These are phyloP conservation scores for Napeogenes inachia DNA, from an alignment of 2,888 invertebrate genomes.

Conservation along the genomic window DNA sequence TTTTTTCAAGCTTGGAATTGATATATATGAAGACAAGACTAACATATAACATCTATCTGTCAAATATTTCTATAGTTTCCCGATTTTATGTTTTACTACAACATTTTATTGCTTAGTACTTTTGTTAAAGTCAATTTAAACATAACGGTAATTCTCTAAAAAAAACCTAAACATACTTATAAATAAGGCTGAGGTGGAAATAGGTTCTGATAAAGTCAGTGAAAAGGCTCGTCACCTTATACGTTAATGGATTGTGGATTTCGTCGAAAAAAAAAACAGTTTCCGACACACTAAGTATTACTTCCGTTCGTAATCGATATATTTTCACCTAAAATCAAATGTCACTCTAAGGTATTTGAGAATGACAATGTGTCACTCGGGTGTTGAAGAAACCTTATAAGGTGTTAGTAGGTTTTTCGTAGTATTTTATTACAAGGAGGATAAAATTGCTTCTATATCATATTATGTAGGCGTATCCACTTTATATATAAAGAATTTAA, in stretches of 20 bases:
- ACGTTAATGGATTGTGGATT: slow-evolving; percentile 64
- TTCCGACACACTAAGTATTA: slow-evolving; percentile 69
- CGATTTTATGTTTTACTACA: too few species aligned
- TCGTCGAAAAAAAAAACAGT: slow-evolving; percentile 64
- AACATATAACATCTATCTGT: too few species aligned
- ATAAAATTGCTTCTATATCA: slow-evolving; percentile 12
- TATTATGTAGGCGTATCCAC: slow-evolving; percentile 1
- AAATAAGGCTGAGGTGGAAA: slow-evolving; percentile 5
- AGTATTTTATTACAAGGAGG: slow-evolving; percentile 17
- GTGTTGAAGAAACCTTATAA: slow-evolving; percentile 47
- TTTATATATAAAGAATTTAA: too few species aligned
- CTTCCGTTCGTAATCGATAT: slow-evolving; percentile 73
- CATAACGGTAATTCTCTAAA: too few species aligned
- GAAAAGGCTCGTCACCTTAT: slow-evolving; percentile 48
- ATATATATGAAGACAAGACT: too few species aligned
- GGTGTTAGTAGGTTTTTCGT: slow-evolving; percentile 8
- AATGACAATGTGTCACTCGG: slow-evolving; percentile 41
- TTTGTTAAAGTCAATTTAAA: slow-evolving; percentile 1
- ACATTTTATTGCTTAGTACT: neutral
- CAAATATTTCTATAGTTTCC: too few species aligned
- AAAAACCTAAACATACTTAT: neutral
- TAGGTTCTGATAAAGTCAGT: slow-evolving; percentile 8
- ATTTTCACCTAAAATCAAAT: slow-evolving; percentile 61
- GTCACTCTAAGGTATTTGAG: slow-evolving; percentile 53
- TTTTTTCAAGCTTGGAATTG: too few species aligned